Evolutionary conservation across 1,140 invertebrate genomes (phyloP).

Genomic region (Nasonia vitripennis): DNA sequence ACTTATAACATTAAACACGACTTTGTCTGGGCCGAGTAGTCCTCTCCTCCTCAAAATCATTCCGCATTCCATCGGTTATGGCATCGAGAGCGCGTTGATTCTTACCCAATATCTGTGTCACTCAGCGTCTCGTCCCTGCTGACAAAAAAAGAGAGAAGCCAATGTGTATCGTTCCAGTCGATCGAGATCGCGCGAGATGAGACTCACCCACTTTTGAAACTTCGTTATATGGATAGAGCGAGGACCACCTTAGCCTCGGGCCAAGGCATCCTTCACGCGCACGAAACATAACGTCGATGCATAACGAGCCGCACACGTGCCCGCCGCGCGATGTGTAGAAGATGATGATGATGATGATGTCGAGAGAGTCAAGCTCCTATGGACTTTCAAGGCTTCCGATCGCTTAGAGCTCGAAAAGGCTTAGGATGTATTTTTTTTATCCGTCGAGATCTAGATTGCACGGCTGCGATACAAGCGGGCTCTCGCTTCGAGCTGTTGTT

Average conservation of each 20-base stretch:
- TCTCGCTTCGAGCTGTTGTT: background rate
- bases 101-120: constrained; percentile 23
- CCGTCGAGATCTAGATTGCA: constrained; percentile 25
- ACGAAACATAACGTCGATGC: constrained; percentile 17
- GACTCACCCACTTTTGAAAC: constrained; percentile 12
- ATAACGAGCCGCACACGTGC: constrained; percentile 1
- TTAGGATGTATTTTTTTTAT: constrained; percentile 8
- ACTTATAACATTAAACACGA: background rate
- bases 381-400: constrained; percentile 12
- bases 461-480: background rate
- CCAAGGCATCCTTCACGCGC: constrained; percentile 23
- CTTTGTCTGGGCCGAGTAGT: constrained; percentile 22
- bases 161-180: background rate
- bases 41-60: constrained; percentile 17
- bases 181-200: background rate
- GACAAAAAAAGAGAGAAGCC: background rate
- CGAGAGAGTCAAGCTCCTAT: background rate
- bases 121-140: background rate
- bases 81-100: background rate
- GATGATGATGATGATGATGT: constrained; percentile 20
- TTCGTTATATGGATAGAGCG: background rate
- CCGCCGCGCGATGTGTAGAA: background rate
- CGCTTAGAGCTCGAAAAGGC: constrained; percentile 10
- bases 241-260: constrained; percentile 44
- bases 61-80: constrained; percentile 35